A percentile compares a stretch with the other conserved stretches of the same genome.
Conservation (phyloP, 1,140 invertebrate genomes). For the Ostrea denselamellosa region DNA sequence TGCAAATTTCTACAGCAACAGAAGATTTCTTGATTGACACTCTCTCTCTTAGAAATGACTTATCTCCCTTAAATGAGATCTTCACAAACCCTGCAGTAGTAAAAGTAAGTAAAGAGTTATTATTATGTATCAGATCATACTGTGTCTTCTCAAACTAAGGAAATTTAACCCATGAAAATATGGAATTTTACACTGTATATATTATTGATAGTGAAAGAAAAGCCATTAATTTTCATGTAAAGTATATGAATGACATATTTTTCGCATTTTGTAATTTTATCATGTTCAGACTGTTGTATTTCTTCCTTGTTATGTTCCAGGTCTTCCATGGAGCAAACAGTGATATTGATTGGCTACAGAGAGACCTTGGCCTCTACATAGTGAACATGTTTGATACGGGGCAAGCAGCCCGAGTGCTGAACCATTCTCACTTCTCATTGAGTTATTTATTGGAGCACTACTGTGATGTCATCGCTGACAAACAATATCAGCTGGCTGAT, state of each 20-base stretch:
- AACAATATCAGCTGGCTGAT: slow-evolving; percentile 95
- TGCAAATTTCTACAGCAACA: slow-evolving; percentile 94
- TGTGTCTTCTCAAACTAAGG: too few species aligned
- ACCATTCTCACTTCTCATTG: slow-evolving; percentile 86
- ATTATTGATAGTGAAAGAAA: too few species aligned
- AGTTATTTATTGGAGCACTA: slow-evolving; percentile 89
- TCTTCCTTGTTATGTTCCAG: slow-evolving; percentile 76
- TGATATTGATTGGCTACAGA: slow-evolving; percentile 96
- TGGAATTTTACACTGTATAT: too few species aligned
- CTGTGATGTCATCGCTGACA: slow-evolving; percentile 90
- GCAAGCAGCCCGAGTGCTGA: slow-evolving; percentile 88
- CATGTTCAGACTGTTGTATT: background rate
- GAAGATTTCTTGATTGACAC: slow-evolving; percentile 96
- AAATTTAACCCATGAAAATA: too few species aligned
- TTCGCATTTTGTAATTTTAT: too few species aligned
- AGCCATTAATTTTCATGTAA: too few species aligned
- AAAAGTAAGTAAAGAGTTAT: slow-evolving; percentile 83
- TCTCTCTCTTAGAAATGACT: slow-evolving; percentile 88
- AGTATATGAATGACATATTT: too few species aligned
- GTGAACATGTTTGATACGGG: slow-evolving; percentile 99
- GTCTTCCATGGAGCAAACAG: slow-evolving; percentile 94
- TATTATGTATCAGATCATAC: too few species aligned
- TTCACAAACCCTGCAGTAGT: slow-evolving; percentile 94
- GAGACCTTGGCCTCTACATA: slow-evolving; percentile 96
- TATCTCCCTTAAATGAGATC: slow-evolving; percentile 92